phyloP scores from a whole-genome alignment of 2,113 vertebrate genomes.

The Oreotragus oreotragus region DNA sequence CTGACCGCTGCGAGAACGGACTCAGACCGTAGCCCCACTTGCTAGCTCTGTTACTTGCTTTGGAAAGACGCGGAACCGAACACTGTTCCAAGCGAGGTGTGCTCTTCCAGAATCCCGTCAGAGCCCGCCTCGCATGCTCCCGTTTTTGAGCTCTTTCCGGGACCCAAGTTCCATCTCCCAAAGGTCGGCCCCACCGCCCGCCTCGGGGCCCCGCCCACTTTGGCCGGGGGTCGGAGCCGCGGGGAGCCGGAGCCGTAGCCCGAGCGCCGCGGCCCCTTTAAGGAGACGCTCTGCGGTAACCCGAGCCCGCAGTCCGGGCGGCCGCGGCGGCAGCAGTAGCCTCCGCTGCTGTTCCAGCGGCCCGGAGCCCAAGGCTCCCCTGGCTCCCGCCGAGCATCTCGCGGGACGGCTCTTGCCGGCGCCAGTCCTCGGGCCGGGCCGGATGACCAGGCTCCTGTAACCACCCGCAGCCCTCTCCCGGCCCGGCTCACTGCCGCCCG shows the following conservation, averaged over 20 bases:
- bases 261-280: slow-evolving; percentile 75
- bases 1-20: background rate
- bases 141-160: background rate
- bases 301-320: slow-evolving; percentile 70
- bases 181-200: background rate
- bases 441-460: slow-evolving; percentile 26
- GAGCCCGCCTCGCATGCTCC: background rate
- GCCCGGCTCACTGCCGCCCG: background rate
- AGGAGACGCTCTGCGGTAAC: slow-evolving; percentile 75
- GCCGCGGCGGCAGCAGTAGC: slow-evolving; percentile 30
- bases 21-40: background rate
- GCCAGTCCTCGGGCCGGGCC: slow-evolving; percentile 18
- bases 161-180: background rate
- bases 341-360: slow-evolving; percentile 22
- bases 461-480: background rate
- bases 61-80: background rate
- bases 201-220: slow-evolving; percentile 37
- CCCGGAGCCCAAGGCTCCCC: background rate
- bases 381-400: slow-evolving; percentile 37
- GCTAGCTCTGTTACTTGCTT: background rate
- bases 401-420: slow-evolving; percentile 35
- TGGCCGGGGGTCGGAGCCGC: slow-evolving; percentile 11
- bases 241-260: background rate
- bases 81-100: background rate
- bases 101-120: background rate